phyloP scores from a whole-genome alignment of 2,888 invertebrate species.

The Amaurobius ferox region DNA sequence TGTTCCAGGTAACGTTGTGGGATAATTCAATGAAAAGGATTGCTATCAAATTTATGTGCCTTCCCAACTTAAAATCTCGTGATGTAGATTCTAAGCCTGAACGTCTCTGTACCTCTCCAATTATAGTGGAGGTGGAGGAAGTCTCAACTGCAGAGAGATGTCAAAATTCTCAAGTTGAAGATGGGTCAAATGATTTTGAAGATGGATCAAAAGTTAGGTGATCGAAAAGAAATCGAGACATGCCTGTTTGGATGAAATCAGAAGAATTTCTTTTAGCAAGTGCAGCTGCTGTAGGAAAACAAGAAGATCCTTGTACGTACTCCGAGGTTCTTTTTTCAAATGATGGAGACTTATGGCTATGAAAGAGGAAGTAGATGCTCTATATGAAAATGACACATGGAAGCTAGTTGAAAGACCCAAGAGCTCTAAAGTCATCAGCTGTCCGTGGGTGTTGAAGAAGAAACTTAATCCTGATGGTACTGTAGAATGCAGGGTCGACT shows the following conservation, averaged over 20 bases:
- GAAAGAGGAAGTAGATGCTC: too few relatives aligned
- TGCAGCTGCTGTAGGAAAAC: not conserved
- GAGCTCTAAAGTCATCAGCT: too few relatives aligned
- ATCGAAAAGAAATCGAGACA: not conserved
- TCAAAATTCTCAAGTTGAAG: not conserved
- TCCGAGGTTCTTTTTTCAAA: too few relatives aligned
- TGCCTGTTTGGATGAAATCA: too few relatives aligned
- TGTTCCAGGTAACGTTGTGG: conserved; percentile 14
- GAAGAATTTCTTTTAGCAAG: not conserved
- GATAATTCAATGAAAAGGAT: conserved; percentile 18
- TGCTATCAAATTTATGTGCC: conserved; percentile 6
- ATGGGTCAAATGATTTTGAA: not conserved
- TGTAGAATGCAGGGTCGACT: too few relatives aligned
- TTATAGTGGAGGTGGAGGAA: conserved; percentile 26
- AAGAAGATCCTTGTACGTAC: too few relatives aligned
- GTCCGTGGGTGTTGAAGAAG: too few relatives aligned
- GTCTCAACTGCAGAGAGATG: not conserved
- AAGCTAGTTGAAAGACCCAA: too few relatives aligned
- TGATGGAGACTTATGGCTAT: too few relatives aligned
- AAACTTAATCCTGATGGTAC: too few relatives aligned
- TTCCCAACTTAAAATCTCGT: conserved; percentile 4
- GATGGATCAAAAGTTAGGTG: not conserved
- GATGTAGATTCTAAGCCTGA: conserved; percentile 26
- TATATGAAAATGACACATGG: too few relatives aligned
- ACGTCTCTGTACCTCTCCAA: conserved; percentile 6